Percentiles rank a stretch among this genome's conserved stretches.
Evolutionary conservation across 2,797 vertebrate genomes (phyloP).

Genomic region (Centropyge bicolor): DNA sequence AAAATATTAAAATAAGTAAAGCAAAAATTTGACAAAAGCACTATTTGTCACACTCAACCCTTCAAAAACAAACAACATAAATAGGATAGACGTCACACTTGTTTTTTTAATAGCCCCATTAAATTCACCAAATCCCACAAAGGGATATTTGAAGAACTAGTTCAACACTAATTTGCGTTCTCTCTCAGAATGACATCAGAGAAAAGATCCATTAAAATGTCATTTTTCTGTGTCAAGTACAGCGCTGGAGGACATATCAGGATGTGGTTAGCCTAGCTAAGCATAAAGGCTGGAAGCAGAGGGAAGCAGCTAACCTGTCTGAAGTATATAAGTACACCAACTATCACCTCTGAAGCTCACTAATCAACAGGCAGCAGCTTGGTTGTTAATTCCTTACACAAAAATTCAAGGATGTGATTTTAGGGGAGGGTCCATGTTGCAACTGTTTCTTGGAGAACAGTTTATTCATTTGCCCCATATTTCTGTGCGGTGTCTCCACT

Average conservation of each 20-base stretch:
- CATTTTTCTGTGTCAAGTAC: not conserved
- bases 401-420: not conserved
- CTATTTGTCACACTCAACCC: not conserved
- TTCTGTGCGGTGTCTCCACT: not conserved
- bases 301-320: not conserved
- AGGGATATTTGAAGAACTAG: not conserved
- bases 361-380: not conserved
- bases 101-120: not conserved
- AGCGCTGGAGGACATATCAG: not conserved
- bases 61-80: conserved; percentile 3
- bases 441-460: not conserved
- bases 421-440: not conserved
- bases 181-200: not conserved
- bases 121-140: not conserved
- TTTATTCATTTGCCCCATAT: not conserved
- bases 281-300: not conserved
- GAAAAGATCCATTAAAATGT: not conserved
- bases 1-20: not conserved
- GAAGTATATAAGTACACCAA: not conserved
- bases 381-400: not conserved
- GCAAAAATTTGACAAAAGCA: not conserved
- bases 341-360: not conserved
- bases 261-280: not conserved
- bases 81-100: not conserved
- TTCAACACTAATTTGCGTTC: not conserved